Percentiles rank a stretch among this genome's conserved stretches.
Evolutionary conservation across 1,140 invertebrate species (phyloP).

Genomic region (Orius laevigatus): DNA sequence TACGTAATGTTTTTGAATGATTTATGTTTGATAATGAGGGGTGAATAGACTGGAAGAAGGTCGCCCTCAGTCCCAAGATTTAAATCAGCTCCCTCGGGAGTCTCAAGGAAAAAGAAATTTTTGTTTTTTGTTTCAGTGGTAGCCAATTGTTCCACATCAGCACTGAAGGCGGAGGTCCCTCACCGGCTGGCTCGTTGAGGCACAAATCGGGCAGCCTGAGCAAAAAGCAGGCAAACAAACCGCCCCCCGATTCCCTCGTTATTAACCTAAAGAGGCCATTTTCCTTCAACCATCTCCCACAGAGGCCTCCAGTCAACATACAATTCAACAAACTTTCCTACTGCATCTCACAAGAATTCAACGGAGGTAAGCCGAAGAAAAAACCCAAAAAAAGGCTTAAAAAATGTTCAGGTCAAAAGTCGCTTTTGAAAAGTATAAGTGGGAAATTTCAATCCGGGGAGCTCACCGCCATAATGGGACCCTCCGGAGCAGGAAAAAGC

Average conservation of each 20-base stretch:
- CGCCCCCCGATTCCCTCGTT: constrained; percentile 5
- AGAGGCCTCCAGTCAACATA: constrained; percentile 33
- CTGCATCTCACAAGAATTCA: constrained; percentile 31
- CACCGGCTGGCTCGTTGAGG: not conserved
- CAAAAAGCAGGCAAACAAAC: constrained; percentile 8
- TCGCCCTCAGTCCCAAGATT: no score
- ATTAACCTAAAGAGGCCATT: constrained; percentile 16
- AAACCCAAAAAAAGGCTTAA: not conserved
- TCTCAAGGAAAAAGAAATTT: no score
- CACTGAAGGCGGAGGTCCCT: not conserved
- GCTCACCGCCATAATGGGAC: constrained; percentile 68
- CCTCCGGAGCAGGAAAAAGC: constrained; percentile 70
- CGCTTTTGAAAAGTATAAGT: constrained; percentile 47
- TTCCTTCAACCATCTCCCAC: constrained; percentile 28
- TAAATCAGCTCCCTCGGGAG: no score
- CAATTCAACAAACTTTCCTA: constrained; percentile 33
- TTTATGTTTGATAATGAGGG: no score
- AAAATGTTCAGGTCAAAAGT: constrained; percentile 35
- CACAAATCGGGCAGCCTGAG: constrained; percentile 11
- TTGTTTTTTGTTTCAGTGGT: constrained; percentile 2
- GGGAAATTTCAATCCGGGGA: constrained; percentile 50
- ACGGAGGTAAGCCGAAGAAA: constrained; percentile 31
- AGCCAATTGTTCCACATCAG: constrained; percentile 10
- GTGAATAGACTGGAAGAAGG: no score
- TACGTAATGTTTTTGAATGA: no score